phyloP scores from a whole-genome alignment of 2,888 invertebrate species.

The Cylloceria caligata region DNA sequence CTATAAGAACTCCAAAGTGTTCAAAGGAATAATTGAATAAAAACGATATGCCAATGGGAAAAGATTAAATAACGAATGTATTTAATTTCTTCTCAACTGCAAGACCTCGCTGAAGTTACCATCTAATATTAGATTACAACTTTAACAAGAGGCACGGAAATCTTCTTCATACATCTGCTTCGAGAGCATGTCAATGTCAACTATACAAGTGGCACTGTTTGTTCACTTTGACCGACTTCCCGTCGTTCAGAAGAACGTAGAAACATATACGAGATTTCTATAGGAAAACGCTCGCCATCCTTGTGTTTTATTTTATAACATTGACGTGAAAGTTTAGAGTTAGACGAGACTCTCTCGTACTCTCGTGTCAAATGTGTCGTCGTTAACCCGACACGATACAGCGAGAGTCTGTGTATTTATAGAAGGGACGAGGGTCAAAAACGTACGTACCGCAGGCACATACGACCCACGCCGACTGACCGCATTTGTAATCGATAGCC shows the following conservation, averaged over 20 bases:
- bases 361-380: constrained; percentile 36
- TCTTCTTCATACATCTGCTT: not conserved
- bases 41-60: not conserved
- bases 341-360: not conserved
- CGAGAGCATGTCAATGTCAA: constrained; percentile 19
- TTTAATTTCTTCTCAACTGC: not conserved
- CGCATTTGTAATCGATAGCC: constrained; percentile 65
- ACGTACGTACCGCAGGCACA: constrained; percentile 25
- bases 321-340: not conserved
- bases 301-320: not conserved
- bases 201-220: constrained; percentile 15
- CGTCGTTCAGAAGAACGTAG: constrained; percentile 1
- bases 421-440: constrained; percentile 61
- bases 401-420: constrained; percentile 56
- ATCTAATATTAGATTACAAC: constrained; percentile 4
- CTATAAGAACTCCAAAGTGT: not conserved
- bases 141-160: not conserved
- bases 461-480: constrained; percentile 55
- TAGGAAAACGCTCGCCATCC: not conserved
- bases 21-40: not conserved
- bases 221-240: constrained; percentile 18
- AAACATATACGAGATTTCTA: not conserved
- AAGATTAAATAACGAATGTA: not conserved
- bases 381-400: constrained; percentile 1
- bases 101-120: not conserved